These are phyloP conservation scores for Lagocephalus sceleratus DNA, from an alignment of 2,797 vertebrate species.

Conservation along the genomic window DNA sequence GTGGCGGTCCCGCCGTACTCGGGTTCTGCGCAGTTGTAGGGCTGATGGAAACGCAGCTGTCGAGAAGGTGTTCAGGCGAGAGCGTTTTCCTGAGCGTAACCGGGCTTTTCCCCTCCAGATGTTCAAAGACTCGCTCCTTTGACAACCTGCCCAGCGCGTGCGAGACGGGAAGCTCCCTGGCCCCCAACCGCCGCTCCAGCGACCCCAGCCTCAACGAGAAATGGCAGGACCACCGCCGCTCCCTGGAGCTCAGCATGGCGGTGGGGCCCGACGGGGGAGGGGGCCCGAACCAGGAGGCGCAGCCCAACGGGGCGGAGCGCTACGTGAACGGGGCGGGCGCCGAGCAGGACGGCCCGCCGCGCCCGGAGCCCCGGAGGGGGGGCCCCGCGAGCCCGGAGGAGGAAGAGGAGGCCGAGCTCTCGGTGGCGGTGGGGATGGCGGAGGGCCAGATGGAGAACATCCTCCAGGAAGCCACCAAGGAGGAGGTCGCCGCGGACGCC, in stretches of 20 bases:
- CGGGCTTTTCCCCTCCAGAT: slow-evolving; percentile 62
- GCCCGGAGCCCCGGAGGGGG: slow-evolving; percentile 10
- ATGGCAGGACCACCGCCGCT: slow-evolving; percentile 95
- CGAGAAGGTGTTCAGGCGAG: too few relatives aligned
- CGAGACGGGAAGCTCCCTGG: slow-evolving; percentile 80
- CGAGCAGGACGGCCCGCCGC: slow-evolving; percentile 64
- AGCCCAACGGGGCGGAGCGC: slow-evolving; percentile 56
- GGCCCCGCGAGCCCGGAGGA: slow-evolving; percentile 24
- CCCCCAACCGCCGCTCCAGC: slow-evolving; percentile 89
- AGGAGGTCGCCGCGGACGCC: slow-evolving; percentile 72
- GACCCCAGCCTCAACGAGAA: slow-evolving; percentile 97
- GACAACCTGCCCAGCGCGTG: slow-evolving; percentile 93
- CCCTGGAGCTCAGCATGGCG: slow-evolving; percentile 87
- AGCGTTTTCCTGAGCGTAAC: slow-evolving; percentile 17
- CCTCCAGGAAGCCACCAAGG: slow-evolving; percentile 90
- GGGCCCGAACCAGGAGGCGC: slow-evolving; percentile 62
- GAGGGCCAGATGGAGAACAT: slow-evolving; percentile 96
- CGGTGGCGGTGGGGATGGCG: slow-evolving; percentile 85
- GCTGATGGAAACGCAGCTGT: too few relatives aligned
- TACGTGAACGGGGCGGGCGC: slow-evolving; percentile 49
- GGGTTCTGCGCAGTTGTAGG: too few relatives aligned
- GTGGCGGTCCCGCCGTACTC: too few relatives aligned
- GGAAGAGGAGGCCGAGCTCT: slow-evolving; percentile 79
- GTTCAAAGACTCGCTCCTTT: slow-evolving; percentile 95
- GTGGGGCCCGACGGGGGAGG: slow-evolving; percentile 72